Conservation (phyloP, 37 sponge, comb jelly and placozoan species). For the Tethya wilhelma region DNA sequence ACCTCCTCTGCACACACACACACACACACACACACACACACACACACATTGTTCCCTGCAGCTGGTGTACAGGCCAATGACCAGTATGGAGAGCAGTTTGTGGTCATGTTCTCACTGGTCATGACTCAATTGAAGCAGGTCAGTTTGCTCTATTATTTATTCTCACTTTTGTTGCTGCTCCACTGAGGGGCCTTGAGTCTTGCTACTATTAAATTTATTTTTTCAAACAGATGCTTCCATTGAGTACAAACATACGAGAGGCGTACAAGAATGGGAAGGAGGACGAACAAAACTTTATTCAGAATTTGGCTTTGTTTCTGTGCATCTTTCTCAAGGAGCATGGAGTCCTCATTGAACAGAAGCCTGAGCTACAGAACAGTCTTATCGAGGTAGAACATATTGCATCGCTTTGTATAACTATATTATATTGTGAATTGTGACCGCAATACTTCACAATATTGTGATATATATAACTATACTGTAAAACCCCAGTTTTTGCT, state of each 20-base stretch:
- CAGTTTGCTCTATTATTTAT: neutral
- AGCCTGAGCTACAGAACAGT: conserved; percentile 62
- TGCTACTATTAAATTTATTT: neutral
- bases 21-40: too few species aligned
- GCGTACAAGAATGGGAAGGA: conserved; percentile 94
- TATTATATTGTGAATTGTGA: too few species aligned
- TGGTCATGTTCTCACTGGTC: conserved; percentile 83
- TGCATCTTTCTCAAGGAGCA: conserved; percentile 95
- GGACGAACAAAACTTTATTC: conserved; percentile 98
- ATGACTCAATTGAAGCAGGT: conserved; percentile 94
- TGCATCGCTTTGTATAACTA: neutral
- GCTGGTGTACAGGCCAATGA: conserved; percentile 87
- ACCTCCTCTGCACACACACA: too few species aligned
- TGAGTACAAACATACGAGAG: conserved; percentile 89
- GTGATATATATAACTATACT: too few species aligned
- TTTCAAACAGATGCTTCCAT: conserved; percentile 88
- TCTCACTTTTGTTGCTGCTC: neutral
- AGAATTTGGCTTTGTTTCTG: conserved; percentile 95
- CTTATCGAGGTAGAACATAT: conserved; percentile 50
- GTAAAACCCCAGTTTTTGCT: neutral
- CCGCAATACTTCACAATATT: too few species aligned
- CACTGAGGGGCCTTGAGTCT: neutral
- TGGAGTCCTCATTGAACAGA: conserved; percentile 81
- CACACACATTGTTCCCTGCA: neutral
- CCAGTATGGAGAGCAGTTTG: conserved; percentile 81